A percentile compares a stretch with the other conserved stretches of the same genome.
These are phyloP conservation scores for Luperina testacea DNA, from an alignment of 2,888 invertebrate species.

Conservation along the genomic window DNA sequence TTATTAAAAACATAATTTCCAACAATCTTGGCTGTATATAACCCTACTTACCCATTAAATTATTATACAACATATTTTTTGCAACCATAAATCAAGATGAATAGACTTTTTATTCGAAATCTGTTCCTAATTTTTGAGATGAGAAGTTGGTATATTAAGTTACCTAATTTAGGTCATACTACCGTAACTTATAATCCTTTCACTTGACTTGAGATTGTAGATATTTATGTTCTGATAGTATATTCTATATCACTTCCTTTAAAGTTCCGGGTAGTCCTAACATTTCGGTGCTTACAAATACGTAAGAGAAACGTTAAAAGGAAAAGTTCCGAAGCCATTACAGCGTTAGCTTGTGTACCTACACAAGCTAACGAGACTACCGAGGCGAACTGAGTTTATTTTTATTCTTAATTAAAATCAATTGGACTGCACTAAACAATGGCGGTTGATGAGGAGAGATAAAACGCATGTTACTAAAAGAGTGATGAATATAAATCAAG, in stretches of 20 bases:
- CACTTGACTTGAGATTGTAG: constrained; percentile 19
- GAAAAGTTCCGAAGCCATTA: too few species aligned
- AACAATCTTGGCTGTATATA: not conserved
- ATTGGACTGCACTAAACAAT: too few species aligned
- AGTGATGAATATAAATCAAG: too few species aligned
- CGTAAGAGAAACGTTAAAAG: too few species aligned
- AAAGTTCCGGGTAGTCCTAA: constrained; percentile 3
- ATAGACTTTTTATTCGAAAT: not conserved
- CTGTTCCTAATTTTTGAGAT: constrained; percentile 6
- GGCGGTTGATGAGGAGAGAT: too few species aligned
- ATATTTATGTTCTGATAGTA: not conserved
- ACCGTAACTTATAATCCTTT: constrained; percentile 52
- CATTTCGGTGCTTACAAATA: not conserved
- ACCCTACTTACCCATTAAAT: not conserved
- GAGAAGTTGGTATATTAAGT: constrained; percentile 6
- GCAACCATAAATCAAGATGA: constrained; percentile 11
- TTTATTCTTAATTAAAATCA: too few species aligned
- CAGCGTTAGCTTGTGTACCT: too few species aligned
- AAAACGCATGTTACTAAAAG: too few species aligned
- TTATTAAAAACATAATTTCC: not conserved
- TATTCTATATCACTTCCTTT: constrained; percentile 22
- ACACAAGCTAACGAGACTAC: too few species aligned
- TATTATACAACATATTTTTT: not conserved
- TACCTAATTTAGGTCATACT: constrained; percentile 34
- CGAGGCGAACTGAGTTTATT: too few species aligned